phyloP scores from a whole-genome alignment of 2,797 vertebrate genomes.

The Lagocephalus sceleratus region DNA sequence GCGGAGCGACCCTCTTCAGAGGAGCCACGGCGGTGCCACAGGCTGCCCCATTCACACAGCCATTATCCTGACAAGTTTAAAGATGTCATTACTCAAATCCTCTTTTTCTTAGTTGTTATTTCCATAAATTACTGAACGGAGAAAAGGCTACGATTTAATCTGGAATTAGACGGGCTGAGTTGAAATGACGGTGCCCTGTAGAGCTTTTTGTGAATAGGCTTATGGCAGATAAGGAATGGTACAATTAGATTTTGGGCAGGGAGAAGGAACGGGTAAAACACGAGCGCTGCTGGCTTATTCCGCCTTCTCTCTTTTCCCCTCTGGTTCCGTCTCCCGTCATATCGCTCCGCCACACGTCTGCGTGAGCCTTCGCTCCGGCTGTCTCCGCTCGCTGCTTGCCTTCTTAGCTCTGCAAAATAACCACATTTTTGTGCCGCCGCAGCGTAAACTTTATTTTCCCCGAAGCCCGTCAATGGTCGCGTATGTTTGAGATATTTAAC shows the following conservation, averaged over 20 bases:
- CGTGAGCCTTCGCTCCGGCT: background rate
- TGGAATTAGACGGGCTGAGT: conserved; percentile 71
- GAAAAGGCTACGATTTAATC: conserved; percentile 75
- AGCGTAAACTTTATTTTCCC: too few relatives aligned
- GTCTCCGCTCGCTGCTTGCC: background rate
- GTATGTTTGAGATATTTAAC: too few relatives aligned
- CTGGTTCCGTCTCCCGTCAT: conserved; percentile 4
- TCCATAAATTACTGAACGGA: conserved; percentile 74
- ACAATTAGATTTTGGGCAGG: conserved; percentile 71
- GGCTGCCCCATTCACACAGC: conserved; percentile 61
- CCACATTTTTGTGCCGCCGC: background rate
- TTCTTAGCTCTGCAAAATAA: conserved; percentile 8
- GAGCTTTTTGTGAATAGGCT: conserved; percentile 75
- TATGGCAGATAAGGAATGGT: conserved; percentile 70
- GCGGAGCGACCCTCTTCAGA: conserved; percentile 55
- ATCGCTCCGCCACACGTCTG: background rate
- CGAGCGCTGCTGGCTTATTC: conserved; percentile 39
- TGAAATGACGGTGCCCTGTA: conserved; percentile 73
- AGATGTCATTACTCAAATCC: conserved; percentile 83
- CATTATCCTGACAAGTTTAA: conserved; percentile 75
- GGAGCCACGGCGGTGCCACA: conserved; percentile 53
- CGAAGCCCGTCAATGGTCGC: too few relatives aligned
- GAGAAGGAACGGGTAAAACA: conserved; percentile 47
- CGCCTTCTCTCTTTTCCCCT: conserved; percentile 14
- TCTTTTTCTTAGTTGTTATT: conserved; percentile 78